Conservation (phyloP, 2,113 vertebrate genomes). For the Saccopteryx leptura region DNA sequence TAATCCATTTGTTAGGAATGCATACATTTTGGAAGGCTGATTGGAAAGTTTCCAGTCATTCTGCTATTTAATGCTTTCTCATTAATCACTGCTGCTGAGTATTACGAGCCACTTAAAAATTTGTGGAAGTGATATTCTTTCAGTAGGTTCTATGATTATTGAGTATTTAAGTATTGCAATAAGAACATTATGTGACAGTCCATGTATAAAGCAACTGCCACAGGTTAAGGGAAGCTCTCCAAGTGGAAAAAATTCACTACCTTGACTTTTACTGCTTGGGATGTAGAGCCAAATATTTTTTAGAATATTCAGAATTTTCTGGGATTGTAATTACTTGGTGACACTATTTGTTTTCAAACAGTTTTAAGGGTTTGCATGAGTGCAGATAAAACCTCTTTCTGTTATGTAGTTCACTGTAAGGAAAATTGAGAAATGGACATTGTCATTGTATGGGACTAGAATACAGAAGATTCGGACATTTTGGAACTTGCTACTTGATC, state of each 20-base stretch:
- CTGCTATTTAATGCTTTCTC: slow-evolving; percentile 70
- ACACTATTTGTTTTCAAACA: slow-evolving; percentile 58
- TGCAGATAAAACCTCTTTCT: slow-evolving; percentile 22
- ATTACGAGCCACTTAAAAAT: slow-evolving; percentile 65
- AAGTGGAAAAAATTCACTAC: slow-evolving; percentile 39
- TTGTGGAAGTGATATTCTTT: slow-evolving; percentile 62
- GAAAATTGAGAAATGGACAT: slow-evolving; percentile 34
- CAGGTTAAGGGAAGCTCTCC: slow-evolving; percentile 45
- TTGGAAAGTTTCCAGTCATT: slow-evolving; percentile 69
- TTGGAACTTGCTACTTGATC: neutral
- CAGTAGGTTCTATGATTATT: slow-evolving; percentile 31
- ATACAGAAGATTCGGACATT: neutral
- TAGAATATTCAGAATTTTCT: slow-evolving; percentile 53
- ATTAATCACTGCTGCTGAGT: slow-evolving; percentile 65
- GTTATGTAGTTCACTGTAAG: neutral
- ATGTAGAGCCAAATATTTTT: slow-evolving; percentile 48
- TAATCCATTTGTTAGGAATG: slow-evolving; percentile 63
- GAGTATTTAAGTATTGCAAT: slow-evolving; percentile 41
- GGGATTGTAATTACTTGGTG: slow-evolving; percentile 53
- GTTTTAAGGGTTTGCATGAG: slow-evolving; percentile 17
- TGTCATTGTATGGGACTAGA: neutral
- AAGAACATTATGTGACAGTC: slow-evolving; percentile 48
- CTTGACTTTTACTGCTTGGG: slow-evolving; percentile 53
- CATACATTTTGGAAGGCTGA: slow-evolving; percentile 41
- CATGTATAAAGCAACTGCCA: neutral